Base-by-base conservation (phyloP, 92 coral and sea anemone genomes). In the Epizoanthus scotinus region DNA sequence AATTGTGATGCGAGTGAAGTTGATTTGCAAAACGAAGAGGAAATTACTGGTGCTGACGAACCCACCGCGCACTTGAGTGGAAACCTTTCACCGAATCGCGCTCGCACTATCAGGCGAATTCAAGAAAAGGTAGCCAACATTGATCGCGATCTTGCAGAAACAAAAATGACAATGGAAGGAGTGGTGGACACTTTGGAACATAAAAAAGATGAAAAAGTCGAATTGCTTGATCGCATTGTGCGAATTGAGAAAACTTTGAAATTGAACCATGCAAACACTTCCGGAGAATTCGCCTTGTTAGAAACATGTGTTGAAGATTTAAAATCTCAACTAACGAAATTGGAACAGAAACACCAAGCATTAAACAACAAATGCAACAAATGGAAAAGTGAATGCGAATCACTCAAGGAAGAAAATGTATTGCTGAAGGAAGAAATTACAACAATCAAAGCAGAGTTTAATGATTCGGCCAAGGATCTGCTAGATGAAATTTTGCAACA, bases 301-400 rank as follows among this genome's bases (percentile, higher is more conserved):
- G 50, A 44, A 44, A 44, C 50, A 44, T 44, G 50, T 44, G 50
- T 44, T 44, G 50, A 44, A 44, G 50, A 44, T 44, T 10, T 44
- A 8, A 44, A 44, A 44, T 44, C 50, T 6, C 0, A 6, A 7
- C 12, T 44, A 6, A 7, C 50, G 52, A 68, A 42, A 68, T 27
- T 68, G 44, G 73, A 68, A 27, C 44, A 68, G 5, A 68, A 54
- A 54, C 73, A 68, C n/a, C 73, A 68, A 28, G 9, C 73, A 40
- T 28, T 68, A 42, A 68, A 68, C 49, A 54, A 68, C 22, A 68
- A 68, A 68, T 68, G 73, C 73, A 68, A 68, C 56, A 68, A 68
- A 68, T 40, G 44, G 49, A 68, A 53, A n/a, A 68, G 22, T 53
- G 56, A 68, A 68, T 68, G 56, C 49, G 73, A 68, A 26, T 68